Evolutionary conservation across 2,113 vertebrate genomes (phyloP).

Genomic region (Formicarius rufipectus): DNA sequence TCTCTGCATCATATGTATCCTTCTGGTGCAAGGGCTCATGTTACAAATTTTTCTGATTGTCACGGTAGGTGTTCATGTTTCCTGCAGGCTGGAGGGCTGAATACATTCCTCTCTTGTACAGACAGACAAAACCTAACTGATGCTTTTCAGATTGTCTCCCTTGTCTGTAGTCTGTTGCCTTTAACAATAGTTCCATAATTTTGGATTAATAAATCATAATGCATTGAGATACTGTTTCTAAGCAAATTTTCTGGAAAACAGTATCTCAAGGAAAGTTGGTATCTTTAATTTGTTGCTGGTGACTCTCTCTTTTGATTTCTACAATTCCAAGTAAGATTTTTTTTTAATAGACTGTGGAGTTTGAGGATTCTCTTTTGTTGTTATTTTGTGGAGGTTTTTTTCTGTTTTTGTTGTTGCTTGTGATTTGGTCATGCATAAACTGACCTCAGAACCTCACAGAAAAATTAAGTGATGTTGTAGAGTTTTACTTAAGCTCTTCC

Average conservation of each 20-base stretch:
- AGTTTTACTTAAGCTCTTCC: not conserved
- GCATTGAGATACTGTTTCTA: not conserved
- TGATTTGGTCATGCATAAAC: not conserved
- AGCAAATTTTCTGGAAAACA: not conserved
- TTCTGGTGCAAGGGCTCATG: not conserved
- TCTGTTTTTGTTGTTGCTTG: not conserved
- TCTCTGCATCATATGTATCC: not conserved
- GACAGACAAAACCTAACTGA: not conserved
- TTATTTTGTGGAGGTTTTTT: not conserved
- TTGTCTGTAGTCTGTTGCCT: not conserved
- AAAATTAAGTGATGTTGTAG: not conserved
- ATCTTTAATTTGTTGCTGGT: not conserved
- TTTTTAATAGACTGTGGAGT: not conserved
- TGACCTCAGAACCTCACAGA: not conserved
- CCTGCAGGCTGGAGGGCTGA: not conserved
- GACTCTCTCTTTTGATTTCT: not conserved
- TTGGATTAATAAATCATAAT: not conserved
- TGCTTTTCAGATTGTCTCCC: not conserved
- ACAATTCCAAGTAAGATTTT: not conserved
- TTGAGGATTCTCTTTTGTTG: not conserved
- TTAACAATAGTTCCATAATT: not conserved
- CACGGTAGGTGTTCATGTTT: not conserved
- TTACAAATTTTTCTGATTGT: not conserved
- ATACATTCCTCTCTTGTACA: not conserved
- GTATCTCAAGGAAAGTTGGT: not conserved